phyloP scores from a whole-genome alignment of 2,113 vertebrate genomes.

The Phalacrocorax brasilianus region DNA sequence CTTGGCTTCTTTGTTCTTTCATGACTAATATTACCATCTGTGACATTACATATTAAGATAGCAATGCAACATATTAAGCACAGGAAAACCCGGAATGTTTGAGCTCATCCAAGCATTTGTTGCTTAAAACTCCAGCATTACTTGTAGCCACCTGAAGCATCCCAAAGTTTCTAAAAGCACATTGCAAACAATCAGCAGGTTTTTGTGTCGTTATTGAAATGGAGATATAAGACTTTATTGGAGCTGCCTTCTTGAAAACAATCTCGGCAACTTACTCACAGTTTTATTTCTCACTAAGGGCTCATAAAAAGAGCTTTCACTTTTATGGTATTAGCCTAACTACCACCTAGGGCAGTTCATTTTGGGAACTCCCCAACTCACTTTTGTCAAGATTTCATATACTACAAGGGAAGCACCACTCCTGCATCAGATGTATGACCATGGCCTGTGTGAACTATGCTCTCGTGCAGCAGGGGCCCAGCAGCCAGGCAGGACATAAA shows the following conservation, averaged over 20 bases:
- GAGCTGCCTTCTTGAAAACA: neutral
- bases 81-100: constrained; percentile 75
- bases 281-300: constrained; percentile 10
- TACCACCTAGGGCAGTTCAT: neutral
- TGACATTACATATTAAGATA: constrained; percentile 83
- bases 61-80: constrained; percentile 80
- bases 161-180: constrained; percentile 32
- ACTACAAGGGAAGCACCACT: neutral
- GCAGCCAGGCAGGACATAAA: neutral
- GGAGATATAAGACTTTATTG: neutral
- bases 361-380: neutral
- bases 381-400: neutral
- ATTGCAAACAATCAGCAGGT: constrained; percentile 46
- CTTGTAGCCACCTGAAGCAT: constrained; percentile 71
- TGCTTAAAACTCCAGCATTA: constrained; percentile 65
- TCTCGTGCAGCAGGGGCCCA: neutral
- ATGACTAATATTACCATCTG: constrained; percentile 86
- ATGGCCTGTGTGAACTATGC: neutral
- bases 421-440: neutral
- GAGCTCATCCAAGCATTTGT: constrained; percentile 73
- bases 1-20: constrained; percentile 82
- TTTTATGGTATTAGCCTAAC: neutral
- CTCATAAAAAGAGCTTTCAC: neutral
- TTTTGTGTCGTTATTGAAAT: constrained; percentile 27
- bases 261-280: neutral